phyloP scores from a whole-genome alignment of 2,797 vertebrate species.

The Sebastes hubbsi region DNA sequence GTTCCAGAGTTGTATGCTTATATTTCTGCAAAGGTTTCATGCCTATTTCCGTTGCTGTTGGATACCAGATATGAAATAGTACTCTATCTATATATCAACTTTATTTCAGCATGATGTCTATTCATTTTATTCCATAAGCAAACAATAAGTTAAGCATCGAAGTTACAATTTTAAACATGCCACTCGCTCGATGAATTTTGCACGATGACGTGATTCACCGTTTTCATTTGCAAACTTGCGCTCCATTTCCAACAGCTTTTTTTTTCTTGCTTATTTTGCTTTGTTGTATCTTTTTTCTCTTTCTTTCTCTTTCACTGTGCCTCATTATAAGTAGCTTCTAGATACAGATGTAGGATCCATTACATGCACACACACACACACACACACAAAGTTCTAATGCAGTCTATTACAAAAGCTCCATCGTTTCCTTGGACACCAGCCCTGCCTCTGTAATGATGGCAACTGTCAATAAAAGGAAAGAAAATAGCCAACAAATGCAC shows the following conservation, averaged over 20 bases:
- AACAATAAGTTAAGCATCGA: neutral
- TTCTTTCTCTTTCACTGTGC: constrained; percentile 8
- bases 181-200: neutral
- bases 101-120: neutral
- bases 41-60: neutral
- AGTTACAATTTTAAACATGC: neutral
- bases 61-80: neutral
- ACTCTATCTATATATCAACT: neutral
- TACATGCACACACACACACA: neutral
- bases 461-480: constrained; percentile 64
- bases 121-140: neutral
- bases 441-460: constrained; percentile 66
- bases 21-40: neutral
- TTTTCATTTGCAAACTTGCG: neutral
- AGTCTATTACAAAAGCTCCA: constrained; percentile 46
- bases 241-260: neutral
- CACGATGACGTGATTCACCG: neutral
- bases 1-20: neutral
- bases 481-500: constrained; percentile 37
- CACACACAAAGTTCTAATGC: constrained; percentile 39
- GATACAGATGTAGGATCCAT: constrained; percentile 33
- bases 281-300: neutral
- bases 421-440: constrained; percentile 65
- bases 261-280: neutral
- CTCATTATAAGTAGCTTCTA: constrained; percentile 40